Conservation (phyloP, 2,888 invertebrate species). For the Synanthedon andrenaeformis region DNA sequence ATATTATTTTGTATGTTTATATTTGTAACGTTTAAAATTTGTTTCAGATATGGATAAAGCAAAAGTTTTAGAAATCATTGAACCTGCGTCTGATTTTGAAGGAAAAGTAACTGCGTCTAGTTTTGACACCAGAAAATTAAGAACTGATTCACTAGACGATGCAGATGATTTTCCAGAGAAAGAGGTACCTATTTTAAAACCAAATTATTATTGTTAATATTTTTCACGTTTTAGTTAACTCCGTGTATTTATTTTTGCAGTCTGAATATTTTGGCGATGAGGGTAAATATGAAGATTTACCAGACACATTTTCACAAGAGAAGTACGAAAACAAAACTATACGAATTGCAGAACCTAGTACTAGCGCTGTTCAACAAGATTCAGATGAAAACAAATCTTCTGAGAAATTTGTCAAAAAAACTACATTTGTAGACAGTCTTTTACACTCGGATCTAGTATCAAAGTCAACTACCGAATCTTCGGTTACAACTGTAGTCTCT, state of each 20-base stretch:
- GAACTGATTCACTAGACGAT: conserved; percentile 64
- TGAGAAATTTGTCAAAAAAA: conserved; percentile 33
- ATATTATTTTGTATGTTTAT: neutral
- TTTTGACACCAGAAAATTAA: conserved; percentile 57
- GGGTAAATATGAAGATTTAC: conserved; percentile 30
- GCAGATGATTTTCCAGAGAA: conserved; percentile 67
- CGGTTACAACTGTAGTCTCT: conserved; percentile 58
- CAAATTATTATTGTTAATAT: neutral
- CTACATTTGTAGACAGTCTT: conserved; percentile 40
- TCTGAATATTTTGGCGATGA: conserved; percentile 51
- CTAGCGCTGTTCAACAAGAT: conserved; percentile 19
- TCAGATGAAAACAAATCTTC: conserved; percentile 25
- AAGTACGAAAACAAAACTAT: conserved; percentile 7
- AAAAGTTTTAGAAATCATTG: conserved; percentile 65
- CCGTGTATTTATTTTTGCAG: conserved; percentile 15
- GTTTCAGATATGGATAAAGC: conserved; percentile 65
- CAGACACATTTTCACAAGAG: conserved; percentile 13
- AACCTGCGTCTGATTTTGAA: conserved; percentile 55
- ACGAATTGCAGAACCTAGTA: conserved; percentile 19
- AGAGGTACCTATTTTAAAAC: conserved; percentile 32
- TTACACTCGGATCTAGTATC: conserved; percentile 46
- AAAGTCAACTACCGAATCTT: conserved; percentile 63
- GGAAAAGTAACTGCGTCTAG: conserved; percentile 44
- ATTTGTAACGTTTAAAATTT: conserved; percentile 1
- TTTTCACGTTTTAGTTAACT: neutral